Evolutionary conservation across 2,888 invertebrate species (phyloP).

Genomic region (Clivina fossor): DNA sequence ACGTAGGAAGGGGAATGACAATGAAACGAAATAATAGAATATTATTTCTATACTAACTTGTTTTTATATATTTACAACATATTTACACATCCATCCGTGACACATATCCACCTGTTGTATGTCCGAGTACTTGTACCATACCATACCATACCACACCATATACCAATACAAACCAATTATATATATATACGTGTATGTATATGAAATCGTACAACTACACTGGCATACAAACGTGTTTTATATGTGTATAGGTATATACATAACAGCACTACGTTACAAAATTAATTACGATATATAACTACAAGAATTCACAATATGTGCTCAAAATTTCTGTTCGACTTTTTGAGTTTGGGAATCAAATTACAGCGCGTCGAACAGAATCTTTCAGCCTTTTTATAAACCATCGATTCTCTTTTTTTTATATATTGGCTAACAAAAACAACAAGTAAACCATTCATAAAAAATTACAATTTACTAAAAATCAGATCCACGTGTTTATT

Average conservation of each 20-base stretch:
- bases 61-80: conserved; percentile 32
- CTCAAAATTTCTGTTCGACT: background rate
- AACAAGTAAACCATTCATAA: conserved; percentile 27
- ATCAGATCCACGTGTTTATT: conserved; percentile 28
- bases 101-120: conserved; percentile 22
- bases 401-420: conserved; percentile 10
- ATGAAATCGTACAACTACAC: too few relatives aligned
- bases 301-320: conserved; percentile 27
- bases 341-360: conserved; percentile 7
- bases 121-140: conserved; percentile 5
- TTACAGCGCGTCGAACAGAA: conserved; percentile 15
- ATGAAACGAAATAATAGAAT: conserved; percentile 21
- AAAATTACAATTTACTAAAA: conserved; percentile 29
- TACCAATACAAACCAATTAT: background rate
- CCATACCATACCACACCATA: background rate
- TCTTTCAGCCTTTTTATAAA: conserved; percentile 11
- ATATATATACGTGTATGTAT: background rate
- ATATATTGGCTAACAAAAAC: conserved; percentile 30
- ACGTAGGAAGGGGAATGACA: too few relatives aligned
- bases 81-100: conserved; percentile 32
- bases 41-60: conserved; percentile 29
- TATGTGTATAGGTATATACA: conserved; percentile 25
- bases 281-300: conserved; percentile 31
- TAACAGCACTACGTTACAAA: conserved; percentile 29
- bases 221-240: conserved; percentile 23